Base-by-base conservation (phyloP, 1,140 invertebrate species). In the Sweltsa coloradensis region DNA sequence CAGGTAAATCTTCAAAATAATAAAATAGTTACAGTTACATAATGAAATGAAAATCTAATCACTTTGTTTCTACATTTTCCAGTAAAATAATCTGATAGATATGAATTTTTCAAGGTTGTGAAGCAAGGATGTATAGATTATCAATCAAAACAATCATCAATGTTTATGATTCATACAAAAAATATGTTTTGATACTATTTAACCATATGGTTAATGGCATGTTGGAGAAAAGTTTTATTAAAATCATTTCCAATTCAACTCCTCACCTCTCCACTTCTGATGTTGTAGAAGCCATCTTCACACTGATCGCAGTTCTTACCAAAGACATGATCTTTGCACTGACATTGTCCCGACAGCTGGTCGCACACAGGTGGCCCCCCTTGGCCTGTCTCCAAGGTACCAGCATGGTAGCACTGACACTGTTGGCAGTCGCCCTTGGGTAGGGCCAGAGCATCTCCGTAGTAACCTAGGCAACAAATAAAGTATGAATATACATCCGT, bases 261-360 rank as follows among this genome's bases (percentile, higher is more conserved):
- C 31, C 48, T 51, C 65, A 72, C 75, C 53, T 85, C 78, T 3
- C 85, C 85, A 45, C 83, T 88, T 6, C 72, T 66, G 45, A 93
- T 80, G 52, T 92, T 82, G 57, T 77, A 93, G 63, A 79, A 91
- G 1, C 89, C 89, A 41, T 85, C 75, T 56, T 85, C 77, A 61
- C 93, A 97, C 51, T 78, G 73, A 43, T 97, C 86, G 64, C 94
- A 98, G 59, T 89, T 87, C 26, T 73, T 73, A 4, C 92, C 93
- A 34, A 79, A 75, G 0, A 97, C 90, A 59, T 95, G 79, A 0
- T 80, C 74, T 47, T 87, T 84, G 63, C 94, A 97, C 2, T 76
- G 68, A 56, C 94, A 97, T 55, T 86, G 81, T 2, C 90, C 90
- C 0, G 75, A 78, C 1, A 84, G 67, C 53, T 87, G 81, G 57